Evolutionary conservation across 2,113 vertebrate genomes (phyloP), one percentile per base, ranked within the genome.

Genomic region (Prionailurus bengalensis): DNA sequence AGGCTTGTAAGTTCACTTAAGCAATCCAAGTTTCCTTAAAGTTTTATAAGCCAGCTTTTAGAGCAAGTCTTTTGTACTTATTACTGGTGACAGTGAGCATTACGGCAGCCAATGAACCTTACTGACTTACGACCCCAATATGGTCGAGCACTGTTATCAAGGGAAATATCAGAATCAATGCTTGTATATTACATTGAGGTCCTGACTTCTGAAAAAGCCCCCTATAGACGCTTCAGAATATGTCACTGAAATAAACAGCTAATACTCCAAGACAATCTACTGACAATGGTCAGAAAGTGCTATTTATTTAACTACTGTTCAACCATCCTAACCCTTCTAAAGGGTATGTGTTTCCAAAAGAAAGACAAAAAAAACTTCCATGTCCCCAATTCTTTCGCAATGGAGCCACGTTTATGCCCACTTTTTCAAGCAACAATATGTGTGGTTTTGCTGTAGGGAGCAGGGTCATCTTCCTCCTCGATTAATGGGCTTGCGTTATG

Each of bases 21-120:
- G 99, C 99, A 99, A 98, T 99, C 99, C 98, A 99, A 99, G 99
- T 99, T 99, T 98, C 99, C 99, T 99, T 98, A 99, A 99, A 99
- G 98, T 99, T 99, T 99, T 99, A 99, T 99, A 99, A 99, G 99
- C 98, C 98, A 97, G 99, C 99, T 99, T 99, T 99, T 99, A 99
- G 99, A 99, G 99, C 98, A 98, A 98, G 99, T 98, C 99, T 99
- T 99, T 99, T 98, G 98, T 98, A 98, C 99, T 99, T 99, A 99
- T 99, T 99, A 99, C 98, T 98, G 99, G 98, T 98, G 99, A 99
- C 99, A 99, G 99, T 98, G 98, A 99, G 98, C 98, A 98, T 98
- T 98, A 98, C 88, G 92, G 97, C 98, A 98, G 98, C 99, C 99
- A 99, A 98, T 99, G 99, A 99, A 99, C 99, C 99, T 98, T 98